Base-by-base conservation (phyloP, 2,113 vertebrate genomes). In the Tricholaema leucomelas region DNA sequence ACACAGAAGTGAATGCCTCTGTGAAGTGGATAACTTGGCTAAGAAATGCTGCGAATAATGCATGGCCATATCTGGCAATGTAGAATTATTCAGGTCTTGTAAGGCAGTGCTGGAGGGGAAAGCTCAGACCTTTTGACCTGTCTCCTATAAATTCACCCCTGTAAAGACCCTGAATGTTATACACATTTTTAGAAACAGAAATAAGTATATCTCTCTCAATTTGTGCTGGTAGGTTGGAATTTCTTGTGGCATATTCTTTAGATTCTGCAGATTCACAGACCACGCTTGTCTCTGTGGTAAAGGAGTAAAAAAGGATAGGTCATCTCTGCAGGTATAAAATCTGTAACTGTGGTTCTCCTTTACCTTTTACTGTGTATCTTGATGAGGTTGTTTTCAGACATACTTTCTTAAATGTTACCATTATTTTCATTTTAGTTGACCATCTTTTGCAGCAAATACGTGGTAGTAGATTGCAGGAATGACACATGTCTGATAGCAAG, bases 51-150 rank as follows among this genome's bases (percentile, higher is more conserved):
- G 24, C 24, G 69, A 79, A 69, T 19, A 50, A 65, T 40, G 48
- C 38, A 50, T 18, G 69, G 5, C 11, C 1, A 1, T 2, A 2
- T 15, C 38, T 54, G n/a, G 17, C 0, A 1, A 31, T 14, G 30
- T 6, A 44, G 27, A 31, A 42, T 5, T 17, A n/a, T 30, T 10
- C 24, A 31, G 54, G 18, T 8, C 19, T 17, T 1, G 1, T 17
- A n/a, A 55, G 24, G 27, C 6, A 33, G 36, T 6, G 33, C 24
- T 66, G 21, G 13, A 63, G 33, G 15, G 88, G 4, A 10, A 74
- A 18, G 4, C 42, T 38, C 4, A 4, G 31, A 54, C 48, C 33
- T 91, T 81, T 72, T 44, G 40, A 69, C n/a, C 15, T 56, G 3
- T 50, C 16, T 82, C 27, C 20, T 79, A 75, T 87, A 70, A 85